Evolutionary conservation across 1,140 invertebrate species (phyloP).

Genomic region (Arion vulgaris): DNA sequence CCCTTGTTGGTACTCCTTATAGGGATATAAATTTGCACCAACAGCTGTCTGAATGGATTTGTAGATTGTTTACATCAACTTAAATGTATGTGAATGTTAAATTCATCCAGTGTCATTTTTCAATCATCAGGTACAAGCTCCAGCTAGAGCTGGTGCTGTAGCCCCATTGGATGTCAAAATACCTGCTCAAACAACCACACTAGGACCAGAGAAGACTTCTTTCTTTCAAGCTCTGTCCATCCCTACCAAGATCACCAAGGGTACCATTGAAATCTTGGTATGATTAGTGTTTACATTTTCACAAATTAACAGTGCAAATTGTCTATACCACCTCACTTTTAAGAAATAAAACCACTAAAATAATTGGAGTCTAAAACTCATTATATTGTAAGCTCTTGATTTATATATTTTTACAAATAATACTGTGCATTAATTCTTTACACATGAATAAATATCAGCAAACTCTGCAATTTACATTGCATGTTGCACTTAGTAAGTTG

Average conservation of each 20-base stretch:
- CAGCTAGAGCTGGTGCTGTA: constrained; percentile 96
- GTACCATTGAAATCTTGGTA: constrained; percentile 99
- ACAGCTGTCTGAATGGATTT: constrained; percentile 32
- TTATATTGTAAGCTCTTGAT: too few species aligned
- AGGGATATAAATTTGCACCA: constrained; percentile 22
- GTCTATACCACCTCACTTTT: too few species aligned
- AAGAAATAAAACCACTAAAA: too few species aligned
- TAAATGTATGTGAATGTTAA: too few species aligned
- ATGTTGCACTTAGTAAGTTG: too few species aligned
- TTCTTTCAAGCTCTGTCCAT: constrained; percentile 99
- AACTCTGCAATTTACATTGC: too few species aligned
- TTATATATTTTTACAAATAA: too few species aligned
- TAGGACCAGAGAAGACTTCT: constrained; percentile 99
- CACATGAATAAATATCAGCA: too few species aligned
- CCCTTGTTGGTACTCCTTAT: constrained; percentile 30
- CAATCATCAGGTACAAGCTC: constrained; percentile 78
- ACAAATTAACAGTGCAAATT: too few species aligned
- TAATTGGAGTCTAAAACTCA: too few species aligned
- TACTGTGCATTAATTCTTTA: too few species aligned
- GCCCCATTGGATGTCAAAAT: constrained; percentile 96
- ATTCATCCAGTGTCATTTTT: too few species aligned
- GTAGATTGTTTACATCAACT: background rate
- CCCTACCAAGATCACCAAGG: constrained; percentile 99
- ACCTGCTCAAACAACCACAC: constrained; percentile 98
- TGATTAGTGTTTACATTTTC: constrained; percentile 59